Percentiles rank a stretch among this genome's conserved stretches.
phyloP scores from a whole-genome alignment of 2,888 invertebrate genomes.

The Herminia tarsipennalis region DNA sequence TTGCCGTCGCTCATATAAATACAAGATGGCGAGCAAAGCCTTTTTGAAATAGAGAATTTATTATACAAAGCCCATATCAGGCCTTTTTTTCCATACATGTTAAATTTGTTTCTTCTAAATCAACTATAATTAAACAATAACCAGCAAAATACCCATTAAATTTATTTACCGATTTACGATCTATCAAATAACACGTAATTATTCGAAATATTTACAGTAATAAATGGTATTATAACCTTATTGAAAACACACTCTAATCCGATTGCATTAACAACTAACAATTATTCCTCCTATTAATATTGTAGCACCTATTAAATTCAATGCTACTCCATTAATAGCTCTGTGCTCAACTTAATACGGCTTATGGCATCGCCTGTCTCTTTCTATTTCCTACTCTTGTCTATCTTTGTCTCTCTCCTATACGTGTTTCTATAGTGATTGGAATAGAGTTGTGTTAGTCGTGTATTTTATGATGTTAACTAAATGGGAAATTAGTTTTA shows the following conservation, averaged over 20 bases:
- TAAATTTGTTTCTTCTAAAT: slow-evolving; percentile 1
- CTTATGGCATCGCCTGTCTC: slow-evolving; percentile 20
- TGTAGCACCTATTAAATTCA: slow-evolving; percentile 28
- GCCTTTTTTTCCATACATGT: background rate
- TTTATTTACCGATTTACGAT: too few species aligned
- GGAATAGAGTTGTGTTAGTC: slow-evolving; percentile 25
- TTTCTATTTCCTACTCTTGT: slow-evolving; percentile 11
- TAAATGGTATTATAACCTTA: background rate
- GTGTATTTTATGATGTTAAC: slow-evolving; percentile 26
- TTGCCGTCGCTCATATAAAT: background rate
- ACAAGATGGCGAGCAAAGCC: background rate
- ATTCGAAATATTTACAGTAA: background rate
- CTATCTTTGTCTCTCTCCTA: slow-evolving; percentile 24
- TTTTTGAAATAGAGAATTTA: background rate
- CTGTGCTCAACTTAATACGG: slow-evolving; percentile 35
- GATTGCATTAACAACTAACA: slow-evolving; percentile 17
- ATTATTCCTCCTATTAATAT: slow-evolving; percentile 26
- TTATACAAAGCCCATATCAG: background rate
- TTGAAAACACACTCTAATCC: background rate
- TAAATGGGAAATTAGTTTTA: slow-evolving; percentile 17
- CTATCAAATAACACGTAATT: too few species aligned
- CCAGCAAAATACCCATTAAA: too few species aligned
- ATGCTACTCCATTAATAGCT: slow-evolving; percentile 29
- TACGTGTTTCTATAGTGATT: slow-evolving; percentile 21
- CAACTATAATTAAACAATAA: background rate